Conservation (phyloP, 1,140 invertebrate species). For the Nasonia giraulti region DNA sequence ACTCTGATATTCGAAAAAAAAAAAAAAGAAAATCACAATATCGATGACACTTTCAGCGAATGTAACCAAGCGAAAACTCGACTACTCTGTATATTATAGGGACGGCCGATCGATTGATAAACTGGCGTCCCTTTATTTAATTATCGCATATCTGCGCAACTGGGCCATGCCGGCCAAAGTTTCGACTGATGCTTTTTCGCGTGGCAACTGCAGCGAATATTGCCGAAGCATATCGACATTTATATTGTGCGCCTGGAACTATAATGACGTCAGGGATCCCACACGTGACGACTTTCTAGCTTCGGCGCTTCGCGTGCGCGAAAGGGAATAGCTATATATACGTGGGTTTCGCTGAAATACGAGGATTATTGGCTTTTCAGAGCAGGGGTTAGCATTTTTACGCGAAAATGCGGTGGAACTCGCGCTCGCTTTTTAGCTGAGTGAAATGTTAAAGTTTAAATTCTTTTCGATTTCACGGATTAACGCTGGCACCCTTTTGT, state of each 20-base stretch:
- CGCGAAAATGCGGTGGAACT: not conserved
- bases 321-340: too few relatives aligned
- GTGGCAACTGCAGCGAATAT: not conserved
- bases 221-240: not conserved
- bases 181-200: not conserved
- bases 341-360: not conserved
- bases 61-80: too few relatives aligned
- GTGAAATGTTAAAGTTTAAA: too few relatives aligned
- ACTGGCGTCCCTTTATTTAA: too few relatives aligned
- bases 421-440: too few relatives aligned
- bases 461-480: too few relatives aligned
- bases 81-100: too few relatives aligned
- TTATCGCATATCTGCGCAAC: not conserved
- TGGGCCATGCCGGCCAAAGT: not conserved
- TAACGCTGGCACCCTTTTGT: too few relatives aligned
- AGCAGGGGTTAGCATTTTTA: not conserved
- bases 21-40: too few relatives aligned
- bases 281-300: not conserved
- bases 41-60: too few relatives aligned
- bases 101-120: not conserved
- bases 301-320: too few relatives aligned
- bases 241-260: not conserved
- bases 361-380: not conserved
- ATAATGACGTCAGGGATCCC: not conserved
- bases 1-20: too few relatives aligned